phyloP scores from a whole-genome alignment of 2,113 vertebrate species.

The Gobiocypris rarus region DNA sequence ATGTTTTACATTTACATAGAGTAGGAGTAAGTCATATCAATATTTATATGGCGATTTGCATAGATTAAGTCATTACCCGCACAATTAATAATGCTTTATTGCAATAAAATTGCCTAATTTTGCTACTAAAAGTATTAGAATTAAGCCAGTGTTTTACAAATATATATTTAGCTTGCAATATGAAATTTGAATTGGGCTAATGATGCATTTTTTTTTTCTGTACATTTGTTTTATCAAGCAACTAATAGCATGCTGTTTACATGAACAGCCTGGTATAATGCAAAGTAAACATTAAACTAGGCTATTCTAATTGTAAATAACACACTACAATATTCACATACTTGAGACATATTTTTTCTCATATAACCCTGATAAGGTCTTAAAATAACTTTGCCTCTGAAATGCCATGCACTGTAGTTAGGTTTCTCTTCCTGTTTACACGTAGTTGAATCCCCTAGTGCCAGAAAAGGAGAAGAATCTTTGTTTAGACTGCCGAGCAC shows the following conservation, averaged over 20 bases:
- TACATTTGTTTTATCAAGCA: neutral
- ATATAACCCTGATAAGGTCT: neutral
- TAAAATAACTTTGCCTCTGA: constrained; percentile 32
- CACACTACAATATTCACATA: neutral
- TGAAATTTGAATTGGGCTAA: constrained; percentile 51
- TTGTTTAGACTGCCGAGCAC: constrained; percentile 57
- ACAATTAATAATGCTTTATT: constrained; percentile 61
- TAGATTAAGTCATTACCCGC: constrained; percentile 55
- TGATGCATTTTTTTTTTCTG: constrained; percentile 17
- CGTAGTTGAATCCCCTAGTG: constrained; percentile 41
- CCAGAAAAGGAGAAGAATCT: constrained; percentile 69
- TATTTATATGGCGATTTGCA: constrained; percentile 75
- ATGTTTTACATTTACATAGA: constrained; percentile 72
- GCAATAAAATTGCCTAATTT: constrained; percentile 53
- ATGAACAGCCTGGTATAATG: neutral
- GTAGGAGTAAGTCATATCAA: constrained; percentile 75
- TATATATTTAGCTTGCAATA: constrained; percentile 53
- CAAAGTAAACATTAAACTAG: constrained; percentile 14
- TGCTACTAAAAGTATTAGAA: constrained; percentile 35
- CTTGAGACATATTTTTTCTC: neutral
- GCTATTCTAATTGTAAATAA: neutral
- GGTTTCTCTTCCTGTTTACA: constrained; percentile 70
- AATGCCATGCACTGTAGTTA: constrained; percentile 46
- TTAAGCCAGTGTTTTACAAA: constrained; percentile 39
- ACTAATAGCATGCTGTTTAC: constrained; percentile 31